Evolutionary conservation across 1,140 invertebrate genomes (phyloP), one percentile per base, ranked within the genome.

Genomic region (Heliconius congener): DNA sequence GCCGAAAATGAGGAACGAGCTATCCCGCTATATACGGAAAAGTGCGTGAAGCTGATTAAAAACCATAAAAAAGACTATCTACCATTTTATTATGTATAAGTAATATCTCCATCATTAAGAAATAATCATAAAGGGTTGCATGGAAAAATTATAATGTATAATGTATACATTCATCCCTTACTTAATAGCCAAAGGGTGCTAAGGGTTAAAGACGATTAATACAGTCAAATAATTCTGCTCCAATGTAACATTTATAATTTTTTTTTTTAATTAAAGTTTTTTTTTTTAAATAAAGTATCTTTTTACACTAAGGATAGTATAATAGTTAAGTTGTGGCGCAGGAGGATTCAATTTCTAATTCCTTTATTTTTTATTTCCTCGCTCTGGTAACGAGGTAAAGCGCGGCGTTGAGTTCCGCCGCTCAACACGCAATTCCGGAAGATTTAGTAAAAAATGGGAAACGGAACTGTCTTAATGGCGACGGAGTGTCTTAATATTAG

Each of bases 171-270:
- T 6, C 60, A 60, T 60, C 57, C 57, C 57, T 60, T 60, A 60
- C 60, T 9, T 66, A 66, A 66, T 66, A 66, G 60, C 60, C 60
- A 66, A 66, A 66, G 60, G 60, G 60, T 66, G 60, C 60, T 66
- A 27, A 66, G 60, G 60, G 60, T 66, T 66, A 66, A 66, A 66
- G 60, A 66, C 60, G 60, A 66, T 66, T 66, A 66, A 66, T 66
- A 30, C 27, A 66, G 60, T 66, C 27, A 66, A 66, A 66, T 66
- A 66, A 66, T 30, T 66, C 60, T 23, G 23, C 23, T 66, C 27
- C 13, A 6, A 13, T 66, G 23, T 6, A 23, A 23, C 1, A 3
- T 60, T 27, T 23, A 23, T 23, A 23, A 52, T 57, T 57, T 23
- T 57, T 23, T 3, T 23, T 34, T 3, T 34, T 23, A 23, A 23